Evolutionary conservation across 2,797 vertebrate species (phyloP).

Genomic region (Pogoniulus pusillus): DNA sequence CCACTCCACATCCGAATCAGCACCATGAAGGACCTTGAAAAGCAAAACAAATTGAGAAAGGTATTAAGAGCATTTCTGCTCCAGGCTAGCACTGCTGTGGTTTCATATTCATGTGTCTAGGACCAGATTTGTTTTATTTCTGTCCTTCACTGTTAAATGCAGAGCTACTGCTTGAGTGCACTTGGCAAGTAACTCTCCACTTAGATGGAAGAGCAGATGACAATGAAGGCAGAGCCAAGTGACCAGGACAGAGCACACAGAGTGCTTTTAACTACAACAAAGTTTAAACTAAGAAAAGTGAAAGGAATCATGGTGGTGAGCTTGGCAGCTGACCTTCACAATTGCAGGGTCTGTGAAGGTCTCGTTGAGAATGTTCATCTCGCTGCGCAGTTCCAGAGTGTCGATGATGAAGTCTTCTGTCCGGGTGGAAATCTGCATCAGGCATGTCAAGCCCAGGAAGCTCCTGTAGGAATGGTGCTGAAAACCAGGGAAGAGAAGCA

Average conservation of each 20-base stretch:
- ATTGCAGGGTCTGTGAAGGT: conserved; percentile 90
- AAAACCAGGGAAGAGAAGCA: background rate
- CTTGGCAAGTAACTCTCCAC: background rate
- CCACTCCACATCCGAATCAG: conserved; percentile 96
- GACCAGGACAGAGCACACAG: background rate
- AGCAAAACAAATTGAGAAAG: background rate
- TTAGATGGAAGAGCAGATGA: background rate
- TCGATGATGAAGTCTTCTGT: conserved; percentile 94
- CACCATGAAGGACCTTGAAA: conserved; percentile 92
- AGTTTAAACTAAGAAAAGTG: background rate
- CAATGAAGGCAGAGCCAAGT: background rate
- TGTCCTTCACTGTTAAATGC: background rate
- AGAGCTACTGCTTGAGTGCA: background rate
- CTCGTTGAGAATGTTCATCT: conserved; percentile 93
- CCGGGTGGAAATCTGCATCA: conserved; percentile 96
- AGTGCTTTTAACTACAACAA: background rate
- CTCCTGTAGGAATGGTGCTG: conserved; percentile 98
- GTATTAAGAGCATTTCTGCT: background rate
- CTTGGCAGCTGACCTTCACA: conserved; percentile 85
- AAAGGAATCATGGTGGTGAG: background rate
- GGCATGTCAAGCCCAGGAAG: conserved; percentile 92
- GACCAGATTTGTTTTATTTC: background rate
- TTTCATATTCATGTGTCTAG: background rate
- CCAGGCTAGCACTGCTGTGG: background rate
- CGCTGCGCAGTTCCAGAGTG: conserved; percentile 86